A percentile compares a stretch with the other conserved stretches of the same genome.
phyloP scores from a whole-genome alignment of 2,888 invertebrate species.

The Hipparchia sbordonii region DNA sequence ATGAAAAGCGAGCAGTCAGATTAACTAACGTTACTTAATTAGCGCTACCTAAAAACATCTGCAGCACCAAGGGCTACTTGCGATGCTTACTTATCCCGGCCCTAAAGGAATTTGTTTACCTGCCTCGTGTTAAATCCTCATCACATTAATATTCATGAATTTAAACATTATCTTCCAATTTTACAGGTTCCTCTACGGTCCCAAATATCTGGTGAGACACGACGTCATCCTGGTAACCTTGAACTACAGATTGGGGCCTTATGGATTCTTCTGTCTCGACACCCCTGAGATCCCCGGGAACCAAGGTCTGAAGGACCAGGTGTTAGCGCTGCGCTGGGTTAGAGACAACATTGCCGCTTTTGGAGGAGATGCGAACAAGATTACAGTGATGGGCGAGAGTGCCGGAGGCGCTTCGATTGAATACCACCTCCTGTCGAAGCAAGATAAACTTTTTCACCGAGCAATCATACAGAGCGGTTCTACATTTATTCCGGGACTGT shows the following conservation, averaged over 20 bases:
- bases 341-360: conserved; percentile 58
- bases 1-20: neutral
- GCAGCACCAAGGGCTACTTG: no score
- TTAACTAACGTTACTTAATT: no score
- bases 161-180: neutral
- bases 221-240: conserved; percentile 53
- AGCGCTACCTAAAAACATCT: no score
- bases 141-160: neutral
- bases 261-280: conserved; percentile 65
- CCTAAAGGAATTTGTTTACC: neutral
- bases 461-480: conserved; percentile 62
- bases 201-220: conserved; percentile 54
- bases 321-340: conserved; percentile 56
- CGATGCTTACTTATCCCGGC: neutral
- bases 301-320: conserved; percentile 66
- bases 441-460: conserved; percentile 55
- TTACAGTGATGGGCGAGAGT: conserved; percentile 63
- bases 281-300: conserved; percentile 61
- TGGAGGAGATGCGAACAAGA: conserved; percentile 55
- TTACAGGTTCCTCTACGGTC: conserved; percentile 47
- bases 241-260: conserved; percentile 66
- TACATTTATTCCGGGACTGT: conserved; percentile 46
- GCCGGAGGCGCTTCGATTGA: conserved; percentile 62
- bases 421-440: conserved; percentile 52
- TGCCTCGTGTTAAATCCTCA: neutral